These are phyloP conservation scores for Sinodicranocentrus sp. DNA, from an alignment of 2,888 invertebrate species.

Conservation along the genomic window DNA sequence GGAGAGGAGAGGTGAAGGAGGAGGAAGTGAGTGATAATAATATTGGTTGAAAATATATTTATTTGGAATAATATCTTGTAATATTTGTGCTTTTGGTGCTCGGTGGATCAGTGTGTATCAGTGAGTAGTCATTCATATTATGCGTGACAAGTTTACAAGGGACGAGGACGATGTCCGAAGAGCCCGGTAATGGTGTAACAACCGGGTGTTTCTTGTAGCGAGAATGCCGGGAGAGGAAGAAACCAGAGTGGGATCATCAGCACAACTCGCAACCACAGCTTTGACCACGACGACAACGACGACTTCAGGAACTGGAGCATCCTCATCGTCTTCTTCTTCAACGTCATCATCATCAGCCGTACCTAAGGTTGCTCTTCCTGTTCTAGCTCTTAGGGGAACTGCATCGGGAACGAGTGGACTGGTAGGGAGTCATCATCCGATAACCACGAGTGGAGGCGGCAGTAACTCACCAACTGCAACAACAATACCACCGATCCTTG, in stretches of 20 bases:
- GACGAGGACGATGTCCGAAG: conserved; percentile 75
- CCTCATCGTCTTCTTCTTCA: conserved; percentile 39
- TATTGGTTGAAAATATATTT: too few relatives aligned
- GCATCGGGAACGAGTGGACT: conserved; percentile 20
- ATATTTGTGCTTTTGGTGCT: neutral
- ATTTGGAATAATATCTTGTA: too few relatives aligned
- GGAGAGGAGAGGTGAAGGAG: too few relatives aligned
- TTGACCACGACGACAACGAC: conserved; percentile 69
- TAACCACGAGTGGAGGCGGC: conserved; percentile 22
- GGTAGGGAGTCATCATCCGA: conserved; percentile 10
- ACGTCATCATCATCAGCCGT: conserved; percentile 56
- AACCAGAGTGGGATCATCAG: conserved; percentile 76
- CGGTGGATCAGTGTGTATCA: conserved; percentile 11
- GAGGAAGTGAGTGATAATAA: too few relatives aligned
- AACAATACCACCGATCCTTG: conserved; percentile 47
- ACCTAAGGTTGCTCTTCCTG: conserved; percentile 63
- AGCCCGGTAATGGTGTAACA: conserved; percentile 76
- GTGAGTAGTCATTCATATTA: neutral
- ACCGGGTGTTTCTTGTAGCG: conserved; percentile 76
- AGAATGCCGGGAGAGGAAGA: conserved; percentile 77
- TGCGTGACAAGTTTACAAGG: conserved; percentile 46
- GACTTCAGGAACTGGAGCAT: conserved; percentile 51
- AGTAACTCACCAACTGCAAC: conserved; percentile 33
- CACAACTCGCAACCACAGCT: conserved; percentile 74
- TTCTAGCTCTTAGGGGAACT: conserved; percentile 31